phyloP scores from a whole-genome alignment of 2,797 vertebrate genomes.

The Rhincodon typus region DNA sequence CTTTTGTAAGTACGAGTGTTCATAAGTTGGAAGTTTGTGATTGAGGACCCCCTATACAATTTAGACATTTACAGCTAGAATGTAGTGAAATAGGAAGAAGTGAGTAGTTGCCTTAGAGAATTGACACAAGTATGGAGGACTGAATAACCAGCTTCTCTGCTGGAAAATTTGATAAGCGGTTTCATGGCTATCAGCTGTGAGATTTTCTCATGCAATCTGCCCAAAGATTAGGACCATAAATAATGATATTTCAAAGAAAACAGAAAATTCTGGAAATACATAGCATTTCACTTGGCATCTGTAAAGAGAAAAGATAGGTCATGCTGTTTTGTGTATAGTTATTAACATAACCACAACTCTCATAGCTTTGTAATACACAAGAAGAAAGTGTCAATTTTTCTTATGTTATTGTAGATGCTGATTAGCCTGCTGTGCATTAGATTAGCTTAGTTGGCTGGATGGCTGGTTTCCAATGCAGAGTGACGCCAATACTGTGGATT shows the following conservation, averaged over 20 bases:
- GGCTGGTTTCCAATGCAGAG: too few species aligned
- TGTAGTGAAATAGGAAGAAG: not conserved
- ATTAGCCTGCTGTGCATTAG: not conserved
- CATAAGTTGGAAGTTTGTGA: too few species aligned
- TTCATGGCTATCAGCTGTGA: not conserved
- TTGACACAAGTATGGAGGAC: not conserved
- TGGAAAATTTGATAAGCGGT: not conserved
- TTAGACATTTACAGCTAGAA: not conserved
- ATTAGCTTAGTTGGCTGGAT: too few species aligned
- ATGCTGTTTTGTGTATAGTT: not conserved
- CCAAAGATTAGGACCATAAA: not conserved
- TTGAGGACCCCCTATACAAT: not conserved
- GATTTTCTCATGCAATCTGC: not conserved
- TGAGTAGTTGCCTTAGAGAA: not conserved
- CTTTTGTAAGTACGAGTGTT: too few species aligned
- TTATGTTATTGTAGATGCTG: not conserved
- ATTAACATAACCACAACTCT: too few species aligned
- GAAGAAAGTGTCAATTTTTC: not conserved
- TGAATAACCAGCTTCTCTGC: not conserved
- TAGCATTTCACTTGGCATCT: not conserved
- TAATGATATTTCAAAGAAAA: not conserved
- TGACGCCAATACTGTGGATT: too few species aligned
- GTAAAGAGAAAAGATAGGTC: not conserved
- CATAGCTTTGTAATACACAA: not conserved
- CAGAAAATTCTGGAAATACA: not conserved